A percentile compares a stretch with the other conserved stretches of the same genome.
Evolutionary conservation across 2,797 vertebrate genomes (phyloP).

Genomic region (Furcifer pardalis): DNA sequence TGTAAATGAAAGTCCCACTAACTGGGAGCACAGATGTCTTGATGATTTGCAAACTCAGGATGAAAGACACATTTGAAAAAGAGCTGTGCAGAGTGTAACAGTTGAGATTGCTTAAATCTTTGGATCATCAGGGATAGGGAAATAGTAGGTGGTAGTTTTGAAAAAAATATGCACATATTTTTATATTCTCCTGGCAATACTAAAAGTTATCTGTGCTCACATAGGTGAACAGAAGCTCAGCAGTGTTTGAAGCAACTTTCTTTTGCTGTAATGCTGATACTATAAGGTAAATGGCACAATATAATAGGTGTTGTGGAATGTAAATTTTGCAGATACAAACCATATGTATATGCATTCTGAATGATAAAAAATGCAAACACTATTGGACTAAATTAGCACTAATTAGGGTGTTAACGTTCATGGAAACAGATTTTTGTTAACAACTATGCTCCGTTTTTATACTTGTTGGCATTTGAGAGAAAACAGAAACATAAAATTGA

Average conservation of each 20-base stretch:
- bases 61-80: constrained; percentile 69
- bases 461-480: constrained; percentile 68
- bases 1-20: constrained; percentile 41
- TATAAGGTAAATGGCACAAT: constrained; percentile 72
- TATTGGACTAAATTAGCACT: constrained; percentile 75
- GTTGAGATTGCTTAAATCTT: constrained; percentile 31
- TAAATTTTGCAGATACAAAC: constrained; percentile 74
- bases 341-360: constrained; percentile 75
- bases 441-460: constrained; percentile 73
- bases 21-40: constrained; percentile 46
- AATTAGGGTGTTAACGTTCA: constrained; percentile 71
- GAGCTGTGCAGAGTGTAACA: constrained; percentile 47
- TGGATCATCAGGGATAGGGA: constrained; percentile 31
- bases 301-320: constrained; percentile 63
- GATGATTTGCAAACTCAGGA: constrained; percentile 74
- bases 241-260: constrained; percentile 58
- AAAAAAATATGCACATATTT: constrained; percentile 61
- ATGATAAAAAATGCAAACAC: constrained; percentile 69
- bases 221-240: neutral
- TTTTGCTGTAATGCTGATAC: constrained; percentile 67
- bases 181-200: constrained; percentile 71
- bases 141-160: constrained; percentile 55
- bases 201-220: constrained; percentile 67
- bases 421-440: constrained; percentile 73
- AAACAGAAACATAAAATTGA: constrained; percentile 66